Percentiles rank a stretch among this genome's conserved stretches.
These are phyloP conservation scores for Augiades crinisus DNA, from an alignment of 2,888 invertebrate genomes.

Conservation along the genomic window DNA sequence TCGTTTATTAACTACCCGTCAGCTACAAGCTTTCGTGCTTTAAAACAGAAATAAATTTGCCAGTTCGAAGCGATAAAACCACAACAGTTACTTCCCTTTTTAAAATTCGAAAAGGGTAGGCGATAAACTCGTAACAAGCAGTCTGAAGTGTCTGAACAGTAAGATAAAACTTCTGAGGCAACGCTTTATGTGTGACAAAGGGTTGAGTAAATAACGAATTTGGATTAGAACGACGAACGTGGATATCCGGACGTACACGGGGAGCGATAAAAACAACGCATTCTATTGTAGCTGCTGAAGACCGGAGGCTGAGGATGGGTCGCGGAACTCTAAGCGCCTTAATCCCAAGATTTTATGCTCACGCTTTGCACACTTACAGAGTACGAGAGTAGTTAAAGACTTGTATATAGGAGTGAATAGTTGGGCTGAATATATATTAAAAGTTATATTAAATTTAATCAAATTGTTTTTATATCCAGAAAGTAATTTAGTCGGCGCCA, in stretches of 20 bases:
- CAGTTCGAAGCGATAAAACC: not conserved
- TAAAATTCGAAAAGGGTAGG: slow-evolving; percentile 8
- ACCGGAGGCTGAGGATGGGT: slow-evolving; percentile 47
- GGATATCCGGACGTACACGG: slow-evolving; percentile 33
- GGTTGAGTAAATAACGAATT: slow-evolving; percentile 15
- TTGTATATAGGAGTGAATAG: too few species aligned
- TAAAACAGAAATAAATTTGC: not conserved
- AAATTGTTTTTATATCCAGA: too few species aligned
- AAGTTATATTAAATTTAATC: too few species aligned
- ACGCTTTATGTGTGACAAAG: slow-evolving; percentile 1
- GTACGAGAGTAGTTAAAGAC: too few species aligned
- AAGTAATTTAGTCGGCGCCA: too few species aligned
- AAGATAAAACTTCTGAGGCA: slow-evolving; percentile 8
- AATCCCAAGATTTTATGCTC: slow-evolving; percentile 42
- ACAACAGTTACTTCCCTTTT: not conserved
- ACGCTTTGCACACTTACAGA: not conserved
- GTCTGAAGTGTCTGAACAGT: slow-evolving; percentile 7
- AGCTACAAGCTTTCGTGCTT: not conserved
- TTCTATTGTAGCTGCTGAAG: slow-evolving; percentile 46
- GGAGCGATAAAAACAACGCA: slow-evolving; percentile 51
- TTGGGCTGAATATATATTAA: too few species aligned
- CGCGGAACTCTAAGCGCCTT: slow-evolving; percentile 37
- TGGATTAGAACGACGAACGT: slow-evolving; percentile 8
- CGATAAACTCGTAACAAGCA: slow-evolving; percentile 13
- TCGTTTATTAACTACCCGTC: not conserved